Conservation (phyloP, 1,140 invertebrate species). For the Ceratina japonica region DNA sequence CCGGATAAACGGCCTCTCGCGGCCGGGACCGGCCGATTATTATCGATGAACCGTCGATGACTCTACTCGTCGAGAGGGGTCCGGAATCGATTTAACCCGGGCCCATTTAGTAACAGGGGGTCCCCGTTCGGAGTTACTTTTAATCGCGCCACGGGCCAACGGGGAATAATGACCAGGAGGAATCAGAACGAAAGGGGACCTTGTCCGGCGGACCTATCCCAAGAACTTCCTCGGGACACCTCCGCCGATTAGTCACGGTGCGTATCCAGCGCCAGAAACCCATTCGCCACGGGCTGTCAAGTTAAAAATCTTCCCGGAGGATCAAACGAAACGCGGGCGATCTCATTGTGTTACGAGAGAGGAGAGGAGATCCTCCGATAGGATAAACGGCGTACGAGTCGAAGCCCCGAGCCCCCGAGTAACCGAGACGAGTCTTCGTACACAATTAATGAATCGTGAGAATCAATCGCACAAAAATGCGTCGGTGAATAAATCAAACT, state of each 20-base stretch:
- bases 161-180: constrained; percentile 52
- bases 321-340: too few relatives aligned
- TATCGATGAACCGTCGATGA: constrained; percentile 59
- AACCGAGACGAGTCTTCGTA: too few relatives aligned
- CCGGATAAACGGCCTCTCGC: too few relatives aligned
- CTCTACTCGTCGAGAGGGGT: constrained; percentile 31
- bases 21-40: constrained; percentile 11
- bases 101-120: too few relatives aligned
- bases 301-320: constrained; percentile 50
- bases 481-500: too few relatives aligned
- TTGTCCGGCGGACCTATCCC: constrained; percentile 62
- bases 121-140: constrained; percentile 33
- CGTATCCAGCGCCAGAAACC: constrained; percentile 54
- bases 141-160: constrained; percentile 44
- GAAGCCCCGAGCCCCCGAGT: too few relatives aligned
- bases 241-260: constrained; percentile 64
- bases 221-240: constrained; percentile 45
- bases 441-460: too few relatives aligned
- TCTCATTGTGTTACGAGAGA: constrained; percentile 19
- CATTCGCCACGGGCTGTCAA: constrained; percentile 66
- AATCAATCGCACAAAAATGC: too few relatives aligned
- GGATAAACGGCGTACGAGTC: too few relatives aligned
- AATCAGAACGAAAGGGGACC: constrained; percentile 51
- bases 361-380: background rate
- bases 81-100: background rate